phyloP scores from a whole-genome alignment of 2,113 vertebrate genomes.

The Sclerurus mexicanus region DNA sequence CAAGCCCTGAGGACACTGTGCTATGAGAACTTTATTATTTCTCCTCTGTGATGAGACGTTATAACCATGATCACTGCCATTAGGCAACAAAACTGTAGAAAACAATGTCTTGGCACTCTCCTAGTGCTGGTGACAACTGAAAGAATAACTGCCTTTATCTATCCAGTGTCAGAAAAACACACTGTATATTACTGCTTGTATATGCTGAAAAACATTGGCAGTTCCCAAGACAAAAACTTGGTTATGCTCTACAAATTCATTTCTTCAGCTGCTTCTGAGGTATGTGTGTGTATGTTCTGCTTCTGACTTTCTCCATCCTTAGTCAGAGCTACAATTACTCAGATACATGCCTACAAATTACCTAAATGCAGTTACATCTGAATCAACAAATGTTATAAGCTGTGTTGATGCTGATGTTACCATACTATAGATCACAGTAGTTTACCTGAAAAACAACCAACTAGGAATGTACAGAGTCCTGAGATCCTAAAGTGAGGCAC shows the following conservation, averaged over 20 bases:
- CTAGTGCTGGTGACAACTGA: background rate
- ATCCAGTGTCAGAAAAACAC: background rate
- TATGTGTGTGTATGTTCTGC: rapidly evolving
- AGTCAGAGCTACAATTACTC: background rate
- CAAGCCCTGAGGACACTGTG: background rate
- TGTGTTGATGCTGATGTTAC: background rate
- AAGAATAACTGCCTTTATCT: background rate
- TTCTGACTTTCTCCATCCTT: background rate
- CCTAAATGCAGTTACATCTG: background rate
- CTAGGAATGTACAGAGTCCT: background rate
- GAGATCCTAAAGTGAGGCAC: background rate
- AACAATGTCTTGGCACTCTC: background rate
- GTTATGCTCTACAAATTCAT: background rate
- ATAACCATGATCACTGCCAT: background rate
- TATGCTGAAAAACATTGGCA: background rate
- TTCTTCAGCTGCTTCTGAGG: background rate
- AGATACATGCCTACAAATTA: background rate
- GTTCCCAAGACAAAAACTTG: background rate
- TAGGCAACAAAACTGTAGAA: background rate
- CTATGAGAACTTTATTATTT: background rate
- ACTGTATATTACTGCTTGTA: background rate
- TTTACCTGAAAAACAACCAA: background rate
- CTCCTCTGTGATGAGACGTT: background rate
- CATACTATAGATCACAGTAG: background rate
- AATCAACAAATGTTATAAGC: background rate